These are phyloP conservation scores for Macroteleia sp. DNA, from an alignment of 2,888 invertebrate species.

Conservation along the genomic window DNA sequence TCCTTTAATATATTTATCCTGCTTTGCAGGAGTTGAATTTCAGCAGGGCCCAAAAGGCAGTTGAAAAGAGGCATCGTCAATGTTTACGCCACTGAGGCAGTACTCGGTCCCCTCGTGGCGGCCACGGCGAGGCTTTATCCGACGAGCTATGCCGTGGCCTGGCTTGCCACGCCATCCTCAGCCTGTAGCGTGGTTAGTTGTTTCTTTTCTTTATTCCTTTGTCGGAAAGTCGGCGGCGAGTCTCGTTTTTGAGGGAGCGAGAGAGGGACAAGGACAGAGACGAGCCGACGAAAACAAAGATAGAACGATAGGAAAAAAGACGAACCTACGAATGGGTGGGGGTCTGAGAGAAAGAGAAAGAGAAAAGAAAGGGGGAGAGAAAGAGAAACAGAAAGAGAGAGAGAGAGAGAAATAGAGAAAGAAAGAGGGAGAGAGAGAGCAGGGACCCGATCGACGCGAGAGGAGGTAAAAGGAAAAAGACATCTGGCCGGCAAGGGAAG, in stretches of 20 bases:
- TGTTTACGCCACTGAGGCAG: conserved; percentile 59
- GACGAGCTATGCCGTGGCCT: conserved; percentile 72
- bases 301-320: conserved; percentile 55
- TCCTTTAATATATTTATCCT: conserved; percentile 43
- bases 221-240: conserved; percentile 83
- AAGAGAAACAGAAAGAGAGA: no score
- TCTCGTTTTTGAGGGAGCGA: conserved; percentile 78
- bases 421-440: conserved; percentile 40
- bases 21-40: conserved; percentile 23
- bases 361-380: no score
- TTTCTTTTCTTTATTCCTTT: conserved; percentile 83
- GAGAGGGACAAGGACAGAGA: conserved; percentile 40
- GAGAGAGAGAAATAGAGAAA: no score
- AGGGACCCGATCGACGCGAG: conserved; percentile 40
- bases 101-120: conserved; percentile 68
- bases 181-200: conserved; percentile 80
- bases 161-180: conserved; percentile 73
- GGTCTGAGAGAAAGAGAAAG: no score
- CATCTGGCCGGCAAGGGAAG: conserved; percentile 63
- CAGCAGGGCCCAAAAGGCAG: conserved; percentile 26
- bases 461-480: conserved; percentile 65
- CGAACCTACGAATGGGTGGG: conserved; percentile 63
- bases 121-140: conserved; percentile 75
- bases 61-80: conserved; percentile 60
- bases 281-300: conserved; percentile 40